Percentiles rank a stretch among this genome's conserved stretches.
phyloP scores from a whole-genome alignment of 2,888 invertebrate species.

The Brachycybe producta region DNA sequence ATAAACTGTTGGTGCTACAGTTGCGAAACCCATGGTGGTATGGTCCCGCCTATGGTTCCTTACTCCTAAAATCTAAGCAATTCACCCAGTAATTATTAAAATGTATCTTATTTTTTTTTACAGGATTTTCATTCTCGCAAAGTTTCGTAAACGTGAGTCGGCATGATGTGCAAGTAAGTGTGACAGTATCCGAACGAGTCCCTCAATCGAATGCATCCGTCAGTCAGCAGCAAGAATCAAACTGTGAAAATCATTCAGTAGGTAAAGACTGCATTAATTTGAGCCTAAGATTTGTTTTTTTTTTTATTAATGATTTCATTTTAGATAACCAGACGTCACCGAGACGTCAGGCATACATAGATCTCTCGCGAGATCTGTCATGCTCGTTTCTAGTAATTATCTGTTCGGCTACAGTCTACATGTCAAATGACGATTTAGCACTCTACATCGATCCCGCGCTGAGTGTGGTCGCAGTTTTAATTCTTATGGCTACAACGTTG shows the following conservation, averaged over 20 bases:
- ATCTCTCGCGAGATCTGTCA: conserved; percentile 22
- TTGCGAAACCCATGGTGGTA: too few species aligned
- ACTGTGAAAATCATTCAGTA: too few species aligned
- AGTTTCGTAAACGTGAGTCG: conserved; percentile 10
- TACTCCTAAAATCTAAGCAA: too few species aligned
- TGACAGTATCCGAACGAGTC: conserved; percentile 6
- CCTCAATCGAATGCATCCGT: too few species aligned
- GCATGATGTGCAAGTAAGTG: conserved; percentile 6
- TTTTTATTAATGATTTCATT: too few species aligned
- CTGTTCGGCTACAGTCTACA: conserved; percentile 47
- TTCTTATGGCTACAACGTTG: conserved; percentile 59
- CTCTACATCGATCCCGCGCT: conserved; percentile 49
- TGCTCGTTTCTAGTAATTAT: conserved; percentile 63
- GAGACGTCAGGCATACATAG: conserved; percentile 18
- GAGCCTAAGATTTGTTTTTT: too few species aligned
- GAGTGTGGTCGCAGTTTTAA: conserved; percentile 57
- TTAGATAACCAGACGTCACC: conserved; percentile 4
- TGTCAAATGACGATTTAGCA: conserved; percentile 31
- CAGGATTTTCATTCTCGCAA: background rate
- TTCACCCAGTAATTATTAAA: background rate
- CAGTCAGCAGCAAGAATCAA: conserved; percentile 3
- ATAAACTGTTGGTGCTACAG: too few species aligned
- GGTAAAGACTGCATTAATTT: too few species aligned
- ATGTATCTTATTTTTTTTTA: background rate
- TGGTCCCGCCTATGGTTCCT: too few species aligned